Percentiles rank a stretch among this genome's conserved stretches.
Evolutionary conservation across 2,888 invertebrate genomes (phyloP).

Genomic region (Drosophila incognita): DNA sequence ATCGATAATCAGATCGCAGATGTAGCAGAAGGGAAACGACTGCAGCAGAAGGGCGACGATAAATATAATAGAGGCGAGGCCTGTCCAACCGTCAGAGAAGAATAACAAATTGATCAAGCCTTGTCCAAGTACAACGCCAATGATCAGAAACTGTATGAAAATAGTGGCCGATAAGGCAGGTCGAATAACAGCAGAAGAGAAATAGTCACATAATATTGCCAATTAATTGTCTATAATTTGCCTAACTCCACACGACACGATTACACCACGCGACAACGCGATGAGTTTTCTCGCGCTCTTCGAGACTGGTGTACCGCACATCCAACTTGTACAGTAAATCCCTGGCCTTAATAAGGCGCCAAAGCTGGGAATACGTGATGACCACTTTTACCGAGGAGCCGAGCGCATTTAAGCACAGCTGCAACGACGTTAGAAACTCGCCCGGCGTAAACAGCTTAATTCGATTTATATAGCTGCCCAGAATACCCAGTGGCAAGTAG

Average conservation of each 20-base stretch:
- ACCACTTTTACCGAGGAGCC: constrained; percentile 65
- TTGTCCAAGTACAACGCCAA: constrained; percentile 65
- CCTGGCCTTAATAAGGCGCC: constrained; percentile 56
- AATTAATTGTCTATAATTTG: too few relatives aligned
- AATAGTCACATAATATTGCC: neutral
- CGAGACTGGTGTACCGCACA: constrained; percentile 41
- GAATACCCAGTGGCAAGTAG: constrained; percentile 62
- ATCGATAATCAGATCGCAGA: constrained; percentile 69
- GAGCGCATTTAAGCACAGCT: constrained; percentile 66
- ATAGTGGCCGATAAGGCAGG: constrained; percentile 74
- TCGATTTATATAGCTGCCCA: constrained; percentile 60
- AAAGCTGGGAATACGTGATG: constrained; percentile 55
- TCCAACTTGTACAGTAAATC: constrained; percentile 65
- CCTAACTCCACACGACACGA: constrained; percentile 57
- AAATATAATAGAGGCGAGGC: constrained; percentile 59
- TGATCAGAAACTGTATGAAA: constrained; percentile 72
- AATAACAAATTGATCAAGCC: constrained; percentile 69
- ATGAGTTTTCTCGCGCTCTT: constrained; percentile 62
- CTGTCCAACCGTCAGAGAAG: constrained; percentile 60
- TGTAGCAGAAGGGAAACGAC: constrained; percentile 76
- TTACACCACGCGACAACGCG: constrained; percentile 60
- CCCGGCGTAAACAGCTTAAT: constrained; percentile 63
- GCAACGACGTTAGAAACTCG: constrained; percentile 74
- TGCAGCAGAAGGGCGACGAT: constrained; percentile 61
- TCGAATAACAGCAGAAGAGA: constrained; percentile 36